Conservation (phyloP, 2,888 invertebrate species). For the Ichneumoninae sp. region DNA sequence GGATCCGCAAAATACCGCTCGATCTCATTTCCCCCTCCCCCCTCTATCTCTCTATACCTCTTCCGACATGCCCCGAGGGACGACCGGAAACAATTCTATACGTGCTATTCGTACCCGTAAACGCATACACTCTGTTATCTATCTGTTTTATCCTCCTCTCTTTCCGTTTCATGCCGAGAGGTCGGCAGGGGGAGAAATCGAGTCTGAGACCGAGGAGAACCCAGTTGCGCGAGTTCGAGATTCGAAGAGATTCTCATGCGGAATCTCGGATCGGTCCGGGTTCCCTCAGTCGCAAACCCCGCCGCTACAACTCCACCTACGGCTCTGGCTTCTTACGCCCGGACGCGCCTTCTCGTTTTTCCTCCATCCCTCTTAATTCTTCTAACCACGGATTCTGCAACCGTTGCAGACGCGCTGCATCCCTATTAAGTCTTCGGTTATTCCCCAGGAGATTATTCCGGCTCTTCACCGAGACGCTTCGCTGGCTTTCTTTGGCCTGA, state of each 20-base stretch:
- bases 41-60: slow-evolving; percentile 22
- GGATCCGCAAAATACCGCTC: slow-evolving; percentile 46
- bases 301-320: slow-evolving; percentile 24
- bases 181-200: neutral
- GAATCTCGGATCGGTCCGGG: slow-evolving; percentile 53
- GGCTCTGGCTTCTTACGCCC: slow-evolving; percentile 24
- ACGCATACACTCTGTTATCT: slow-evolving; percentile 59
- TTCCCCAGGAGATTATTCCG: slow-evolving; percentile 77
- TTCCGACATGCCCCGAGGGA: slow-evolving; percentile 66
- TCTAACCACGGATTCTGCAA: slow-evolving; percentile 31
- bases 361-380: slow-evolving; percentile 22
- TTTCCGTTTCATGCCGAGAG: neutral
- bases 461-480: slow-evolving; percentile 71
- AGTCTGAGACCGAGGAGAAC: neutral
- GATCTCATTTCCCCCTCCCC: neutral
- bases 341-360: slow-evolving; percentile 24
- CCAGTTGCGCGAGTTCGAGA: slow-evolving; percentile 21
- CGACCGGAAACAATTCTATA: slow-evolving; percentile 74
- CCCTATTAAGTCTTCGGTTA: slow-evolving; percentile 69
- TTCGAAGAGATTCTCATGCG: slow-evolving; percentile 48
- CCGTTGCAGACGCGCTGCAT: slow-evolving; percentile 31
- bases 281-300: slow-evolving; percentile 38
- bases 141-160: slow-evolving; percentile 29
- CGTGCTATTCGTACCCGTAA: slow-evolving; percentile 54
- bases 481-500: slow-evolving; percentile 52